A percentile compares a stretch with the other conserved stretches of the same genome.
Evolutionary conservation across 1,140 invertebrate species (phyloP).

Genomic region (Eciton burchellii): DNA sequence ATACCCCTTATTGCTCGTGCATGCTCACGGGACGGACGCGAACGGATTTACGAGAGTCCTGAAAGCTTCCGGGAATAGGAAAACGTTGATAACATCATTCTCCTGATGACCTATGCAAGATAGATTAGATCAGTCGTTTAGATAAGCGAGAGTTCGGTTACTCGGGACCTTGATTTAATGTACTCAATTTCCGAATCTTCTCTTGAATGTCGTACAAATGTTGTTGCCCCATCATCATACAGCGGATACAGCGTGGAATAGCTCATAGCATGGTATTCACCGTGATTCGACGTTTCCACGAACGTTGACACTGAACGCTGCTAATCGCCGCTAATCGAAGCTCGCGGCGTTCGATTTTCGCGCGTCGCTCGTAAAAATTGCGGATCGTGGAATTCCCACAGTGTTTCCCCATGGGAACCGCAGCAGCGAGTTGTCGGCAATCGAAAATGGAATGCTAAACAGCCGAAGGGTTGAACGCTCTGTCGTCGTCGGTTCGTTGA

Average conservation of each 20-base stretch:
- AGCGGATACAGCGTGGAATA: too few species aligned
- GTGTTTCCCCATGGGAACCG: constrained; percentile 63
- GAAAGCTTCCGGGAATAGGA: constrained; percentile 5
- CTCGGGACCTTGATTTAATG: too few species aligned
- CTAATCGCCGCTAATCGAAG: constrained; percentile 50
- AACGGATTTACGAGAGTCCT: constrained; percentile 25
- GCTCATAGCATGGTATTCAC: too few species aligned
- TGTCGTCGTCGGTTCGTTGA: constrained; percentile 70
- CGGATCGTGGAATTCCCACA: constrained; percentile 50
- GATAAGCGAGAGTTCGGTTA: too few species aligned
- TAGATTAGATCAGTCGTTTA: too few species aligned
- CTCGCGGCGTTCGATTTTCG: constrained; percentile 38
- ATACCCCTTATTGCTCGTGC: constrained; percentile 49
- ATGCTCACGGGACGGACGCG: background rate
- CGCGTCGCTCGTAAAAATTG: constrained; percentile 63
- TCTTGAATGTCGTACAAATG: too few species aligned
- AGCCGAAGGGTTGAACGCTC: constrained; percentile 83
- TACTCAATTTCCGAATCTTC: too few species aligned
- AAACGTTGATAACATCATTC: constrained; percentile 32
- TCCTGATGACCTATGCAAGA: background rate
- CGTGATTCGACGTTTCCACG: too few species aligned
- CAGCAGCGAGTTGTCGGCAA: constrained; percentile 75
- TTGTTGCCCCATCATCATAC: too few species aligned
- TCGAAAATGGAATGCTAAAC: constrained; percentile 86
- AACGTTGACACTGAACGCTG: too few species aligned